Percentiles rank a stretch among this genome's conserved stretches.
Conservation (phyloP, 2,797 vertebrate species). For the Limosa lapponica region DNA sequence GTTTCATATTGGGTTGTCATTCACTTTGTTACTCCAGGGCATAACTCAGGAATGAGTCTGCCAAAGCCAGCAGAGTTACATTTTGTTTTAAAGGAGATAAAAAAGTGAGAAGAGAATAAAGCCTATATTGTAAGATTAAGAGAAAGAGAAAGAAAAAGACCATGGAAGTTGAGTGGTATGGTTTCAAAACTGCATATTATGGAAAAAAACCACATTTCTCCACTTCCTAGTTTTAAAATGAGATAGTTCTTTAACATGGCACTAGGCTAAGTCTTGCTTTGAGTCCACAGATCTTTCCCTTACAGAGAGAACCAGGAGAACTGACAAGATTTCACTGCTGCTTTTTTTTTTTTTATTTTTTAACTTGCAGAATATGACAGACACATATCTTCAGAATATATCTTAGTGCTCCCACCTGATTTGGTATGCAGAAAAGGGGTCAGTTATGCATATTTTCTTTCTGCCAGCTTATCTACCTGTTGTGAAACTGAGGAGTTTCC, state of each 20-base stretch:
- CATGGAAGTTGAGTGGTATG: not conserved
- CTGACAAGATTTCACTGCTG: not conserved
- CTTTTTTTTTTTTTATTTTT: not conserved
- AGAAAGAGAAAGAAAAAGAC: not conserved
- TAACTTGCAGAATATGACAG: not conserved
- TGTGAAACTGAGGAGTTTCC: not conserved
- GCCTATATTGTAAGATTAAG: not conserved
- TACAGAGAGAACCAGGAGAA: not conserved
- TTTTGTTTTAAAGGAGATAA: not conserved
- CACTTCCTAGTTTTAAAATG: not conserved
- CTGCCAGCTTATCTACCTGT: not conserved
- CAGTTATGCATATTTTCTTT: not conserved
- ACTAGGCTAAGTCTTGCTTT: not conserved
- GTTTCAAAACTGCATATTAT: not conserved
- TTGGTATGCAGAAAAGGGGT: not conserved
- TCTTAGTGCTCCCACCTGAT: not conserved
- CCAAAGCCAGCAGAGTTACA: not conserved
- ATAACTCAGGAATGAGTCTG: not conserved
- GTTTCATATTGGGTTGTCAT: constrained; percentile 21
- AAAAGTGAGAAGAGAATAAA: not conserved
- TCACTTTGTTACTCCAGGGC: not conserved
- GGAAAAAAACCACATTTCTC: not conserved
- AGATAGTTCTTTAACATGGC: not conserved
- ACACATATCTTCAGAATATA: not conserved
- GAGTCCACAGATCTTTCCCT: not conserved